phyloP scores from a whole-genome alignment of 2,113 vertebrate species.

The Microtus montanus region DNA sequence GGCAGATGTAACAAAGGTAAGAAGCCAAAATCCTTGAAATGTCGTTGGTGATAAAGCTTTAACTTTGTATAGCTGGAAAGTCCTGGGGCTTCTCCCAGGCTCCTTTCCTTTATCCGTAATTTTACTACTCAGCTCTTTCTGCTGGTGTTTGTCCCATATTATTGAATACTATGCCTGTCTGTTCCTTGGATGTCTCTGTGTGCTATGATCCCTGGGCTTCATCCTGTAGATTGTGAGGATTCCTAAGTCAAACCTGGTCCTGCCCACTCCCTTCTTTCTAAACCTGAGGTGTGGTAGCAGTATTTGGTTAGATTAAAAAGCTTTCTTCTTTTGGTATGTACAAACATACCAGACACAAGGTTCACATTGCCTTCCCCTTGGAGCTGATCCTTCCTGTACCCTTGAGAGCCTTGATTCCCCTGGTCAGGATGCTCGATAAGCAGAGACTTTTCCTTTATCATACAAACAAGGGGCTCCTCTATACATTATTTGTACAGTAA shows the following conservation, averaged over 20 bases:
- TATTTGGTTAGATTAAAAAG: not conserved
- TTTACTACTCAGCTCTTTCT: not conserved
- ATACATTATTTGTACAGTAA: not conserved
- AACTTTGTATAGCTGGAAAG: not conserved
- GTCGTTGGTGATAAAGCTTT: not conserved
- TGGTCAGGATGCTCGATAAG: not conserved
- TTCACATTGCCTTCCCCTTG: not conserved
- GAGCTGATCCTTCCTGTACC: not conserved
- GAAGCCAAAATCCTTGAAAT: not conserved
- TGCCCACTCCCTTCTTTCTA: not conserved
- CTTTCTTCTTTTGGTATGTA: not conserved
- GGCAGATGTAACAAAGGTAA: constrained; percentile 96
- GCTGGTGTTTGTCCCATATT: not conserved
- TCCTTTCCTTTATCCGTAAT: fast-evolving
- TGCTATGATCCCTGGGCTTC: not conserved
- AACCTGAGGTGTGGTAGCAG: not conserved
- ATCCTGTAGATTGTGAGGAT: not conserved
- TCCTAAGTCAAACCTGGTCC: not conserved
- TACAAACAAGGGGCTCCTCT: not conserved
- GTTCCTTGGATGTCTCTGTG: not conserved
- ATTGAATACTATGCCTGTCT: not conserved
- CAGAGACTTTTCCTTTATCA: not conserved
- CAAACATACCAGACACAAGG: no score
- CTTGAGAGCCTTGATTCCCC: not conserved
- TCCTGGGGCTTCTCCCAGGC: not conserved